Base-by-base conservation (phyloP, 2,888 invertebrate genomes). In the Drosophila multiciliata region DNA sequence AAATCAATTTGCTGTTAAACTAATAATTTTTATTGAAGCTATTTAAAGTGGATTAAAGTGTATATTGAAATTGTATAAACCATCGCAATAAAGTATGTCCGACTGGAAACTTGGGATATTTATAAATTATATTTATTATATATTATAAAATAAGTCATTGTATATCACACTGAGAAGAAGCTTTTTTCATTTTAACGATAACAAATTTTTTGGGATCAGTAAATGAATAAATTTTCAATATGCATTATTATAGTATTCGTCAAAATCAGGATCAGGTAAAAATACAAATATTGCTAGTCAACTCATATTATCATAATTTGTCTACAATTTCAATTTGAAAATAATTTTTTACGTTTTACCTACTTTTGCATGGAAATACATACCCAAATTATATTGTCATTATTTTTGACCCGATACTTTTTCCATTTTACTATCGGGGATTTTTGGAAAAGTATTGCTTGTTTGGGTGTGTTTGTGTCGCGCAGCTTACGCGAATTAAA, bases 401-500 rank as follows among this genome's bases (percentile, higher is more conserved):
- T 2, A 48, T n/a, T 50, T 50, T 3, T 0, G 32, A 32, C 12
- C 50, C 32, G 26, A 17, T 9, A 17, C 1, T 4, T 12, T 52
- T 52, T n/a, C 32, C 6, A 32, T 12, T 11, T 32, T 7, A 20
- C 4, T 8, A 12, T 3, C 2, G 2, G 1, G 8, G 50, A 61
- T 62, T 67, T 61, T 58, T 33, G 55, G 48, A 35, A 65, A 53
- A 35, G 12, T n/a, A 15, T 20, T 33, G 12, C 8, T 15, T 20
- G 32, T 32, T 48, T 35, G 59, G 57, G 26, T 50, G 1, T 33
- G 66, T 62, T 29, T 8, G 23, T 26, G 53, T 3, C 9, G 20
- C 23, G 29, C 5, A 26, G 7, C 1, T 23, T 26, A 53, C 62
- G 54, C 54, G 50, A 66, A 78, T 80, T 78, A 84, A 87, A 58